These are phyloP conservation scores for Centropyge bicolor DNA, from an alignment of 2,797 vertebrate genomes.

Conservation along the genomic window DNA sequence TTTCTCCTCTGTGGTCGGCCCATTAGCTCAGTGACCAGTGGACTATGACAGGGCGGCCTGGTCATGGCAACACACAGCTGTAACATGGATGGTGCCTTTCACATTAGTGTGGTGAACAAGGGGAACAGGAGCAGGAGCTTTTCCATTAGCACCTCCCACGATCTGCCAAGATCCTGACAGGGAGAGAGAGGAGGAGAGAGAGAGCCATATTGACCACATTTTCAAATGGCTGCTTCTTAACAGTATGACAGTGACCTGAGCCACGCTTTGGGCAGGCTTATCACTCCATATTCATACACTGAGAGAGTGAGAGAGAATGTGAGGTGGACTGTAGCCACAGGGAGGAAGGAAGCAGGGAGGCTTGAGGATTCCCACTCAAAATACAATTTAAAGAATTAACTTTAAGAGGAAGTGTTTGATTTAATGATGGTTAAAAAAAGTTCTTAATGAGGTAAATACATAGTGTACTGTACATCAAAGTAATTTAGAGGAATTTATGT, in stretches of 20 bases:
- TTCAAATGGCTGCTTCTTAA: slow-evolving; percentile 71
- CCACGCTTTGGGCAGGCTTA: slow-evolving; percentile 38
- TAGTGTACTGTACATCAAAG: background rate
- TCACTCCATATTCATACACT: slow-evolving; percentile 51
- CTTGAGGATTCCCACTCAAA: background rate
- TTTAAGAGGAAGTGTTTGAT: background rate
- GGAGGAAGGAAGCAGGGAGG: background rate
- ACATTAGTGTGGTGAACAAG: slow-evolving; percentile 82
- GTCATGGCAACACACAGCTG: slow-evolving; percentile 88
- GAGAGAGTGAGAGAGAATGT: background rate
- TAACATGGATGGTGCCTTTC: slow-evolving; percentile 80
- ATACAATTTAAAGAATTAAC: background rate
- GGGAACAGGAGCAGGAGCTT: slow-evolving; percentile 80
- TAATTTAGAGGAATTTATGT: background rate
- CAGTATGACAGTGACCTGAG: slow-evolving; percentile 59
- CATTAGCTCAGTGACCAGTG: slow-evolving; percentile 98
- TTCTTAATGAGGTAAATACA: background rate
- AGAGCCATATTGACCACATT: slow-evolving; percentile 47
- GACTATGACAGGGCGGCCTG: slow-evolving; percentile 94
- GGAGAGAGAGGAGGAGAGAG: slow-evolving; percentile 38
- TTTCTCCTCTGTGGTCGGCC: slow-evolving; percentile 82
- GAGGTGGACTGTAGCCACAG: background rate
- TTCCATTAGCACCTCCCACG: slow-evolving; percentile 83
- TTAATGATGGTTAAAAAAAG: background rate
- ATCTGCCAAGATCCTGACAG: slow-evolving; percentile 78